Percentiles rank a stretch among this genome's conserved stretches.
Evolutionary conservation across 2,797 vertebrate genomes (phyloP).

Genomic region (Ctenopoma multispine): DNA sequence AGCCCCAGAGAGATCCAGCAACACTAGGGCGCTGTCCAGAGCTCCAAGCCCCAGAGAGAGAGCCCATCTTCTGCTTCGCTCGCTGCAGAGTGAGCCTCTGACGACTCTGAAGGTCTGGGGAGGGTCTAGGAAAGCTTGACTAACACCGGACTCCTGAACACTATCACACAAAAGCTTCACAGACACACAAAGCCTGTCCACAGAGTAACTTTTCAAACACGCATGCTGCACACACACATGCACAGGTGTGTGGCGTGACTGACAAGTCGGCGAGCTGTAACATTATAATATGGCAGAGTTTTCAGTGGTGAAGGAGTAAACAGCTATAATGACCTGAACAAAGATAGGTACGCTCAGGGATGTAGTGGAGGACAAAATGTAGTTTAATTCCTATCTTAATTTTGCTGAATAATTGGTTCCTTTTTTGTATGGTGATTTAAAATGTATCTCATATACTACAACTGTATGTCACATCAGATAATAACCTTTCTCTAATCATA

Average conservation of each 20-base stretch:
- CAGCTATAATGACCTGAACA: slow-evolving; percentile 45
- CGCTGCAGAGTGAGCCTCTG: slow-evolving; percentile 35
- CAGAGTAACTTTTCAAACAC: background rate
- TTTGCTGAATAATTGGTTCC: background rate
- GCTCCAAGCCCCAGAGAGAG: slow-evolving; percentile 50
- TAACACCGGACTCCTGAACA: slow-evolving; percentile 19
- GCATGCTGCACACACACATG: slow-evolving; percentile 13
- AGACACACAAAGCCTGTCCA: background rate
- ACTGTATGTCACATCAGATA: background rate
- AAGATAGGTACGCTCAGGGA: background rate
- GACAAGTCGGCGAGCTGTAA: slow-evolving; percentile 70
- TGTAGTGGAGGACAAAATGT: slow-evolving; percentile 17
- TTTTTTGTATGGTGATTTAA: background rate
- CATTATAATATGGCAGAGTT: slow-evolving; percentile 72
- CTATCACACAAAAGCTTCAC: background rate
- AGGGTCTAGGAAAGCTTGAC: slow-evolving; percentile 20
- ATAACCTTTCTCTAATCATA: background rate
- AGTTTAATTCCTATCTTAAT: background rate
- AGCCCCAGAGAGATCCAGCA: slow-evolving; percentile 66
- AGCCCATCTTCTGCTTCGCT: slow-evolving; percentile 63
- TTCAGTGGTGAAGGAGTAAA: slow-evolving; percentile 60
- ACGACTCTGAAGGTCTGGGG: no score
- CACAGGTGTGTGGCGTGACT: slow-evolving; percentile 53
- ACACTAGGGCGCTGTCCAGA: slow-evolving; percentile 40
- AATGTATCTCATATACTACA: background rate